Percentiles rank a stretch among this genome's conserved stretches.
Conservation (phyloP, 2,888 invertebrate species). For the Venustoraphidia nigricollis region DNA sequence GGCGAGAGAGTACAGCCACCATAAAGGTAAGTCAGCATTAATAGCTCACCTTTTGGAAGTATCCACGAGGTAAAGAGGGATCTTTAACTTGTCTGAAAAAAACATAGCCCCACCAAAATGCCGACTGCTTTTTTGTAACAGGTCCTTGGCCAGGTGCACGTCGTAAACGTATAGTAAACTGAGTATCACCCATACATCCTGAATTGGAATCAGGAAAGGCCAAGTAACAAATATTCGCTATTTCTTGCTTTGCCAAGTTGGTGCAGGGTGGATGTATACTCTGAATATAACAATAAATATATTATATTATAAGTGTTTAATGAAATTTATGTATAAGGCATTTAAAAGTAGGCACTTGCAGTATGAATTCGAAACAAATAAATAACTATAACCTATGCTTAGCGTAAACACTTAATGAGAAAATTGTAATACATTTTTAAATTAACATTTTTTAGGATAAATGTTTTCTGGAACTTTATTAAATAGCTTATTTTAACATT, state of each 20-base stretch:
- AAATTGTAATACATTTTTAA: no score
- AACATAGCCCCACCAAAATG: constrained; percentile 72
- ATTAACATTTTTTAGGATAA: no score
- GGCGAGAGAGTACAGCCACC: no score
- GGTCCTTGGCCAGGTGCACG: constrained; percentile 34
- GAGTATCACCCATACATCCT: constrained; percentile 96
- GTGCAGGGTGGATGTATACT: constrained; percentile 70
- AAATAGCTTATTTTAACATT: no score
- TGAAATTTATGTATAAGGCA: no score
- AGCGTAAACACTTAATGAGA: no score
- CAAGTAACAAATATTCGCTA: constrained; percentile 89
- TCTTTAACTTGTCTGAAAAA: constrained; percentile 97
- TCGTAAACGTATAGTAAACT: constrained; percentile 86
- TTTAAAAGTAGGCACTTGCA: no score
- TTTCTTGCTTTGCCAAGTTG: constrained; percentile 67
- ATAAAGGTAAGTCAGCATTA: neutral
- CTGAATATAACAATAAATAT: constrained; percentile 27
- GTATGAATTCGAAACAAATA: no score
- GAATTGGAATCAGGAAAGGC: constrained; percentile 99
- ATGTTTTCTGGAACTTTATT: no score
- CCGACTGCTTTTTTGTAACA: neutral
- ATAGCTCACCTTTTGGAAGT: constrained; percentile 79
- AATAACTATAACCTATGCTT: no score
- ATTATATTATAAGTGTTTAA: neutral
- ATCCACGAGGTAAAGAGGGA: constrained; percentile 79